A percentile compares a stretch with the other conserved stretches of the same genome.
Evolutionary conservation across 2,113 vertebrate species (phyloP).

Genomic region (Bubo scandiacus): DNA sequence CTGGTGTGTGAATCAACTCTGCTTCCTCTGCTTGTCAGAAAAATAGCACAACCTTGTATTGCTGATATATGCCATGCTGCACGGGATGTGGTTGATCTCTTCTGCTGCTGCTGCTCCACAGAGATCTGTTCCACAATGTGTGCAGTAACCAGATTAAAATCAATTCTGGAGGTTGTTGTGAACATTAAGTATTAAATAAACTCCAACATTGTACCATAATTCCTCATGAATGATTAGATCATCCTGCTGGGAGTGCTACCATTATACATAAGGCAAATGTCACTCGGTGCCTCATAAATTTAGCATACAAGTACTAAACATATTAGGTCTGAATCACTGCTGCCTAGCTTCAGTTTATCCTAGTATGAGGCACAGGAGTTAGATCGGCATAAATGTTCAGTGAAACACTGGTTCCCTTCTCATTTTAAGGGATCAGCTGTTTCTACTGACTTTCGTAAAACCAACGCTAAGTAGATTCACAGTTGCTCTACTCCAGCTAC

Average conservation of each 20-base stretch:
- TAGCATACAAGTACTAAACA: constrained; percentile 18
- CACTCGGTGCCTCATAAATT: constrained; percentile 54
- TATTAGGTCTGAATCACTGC: constrained; percentile 40
- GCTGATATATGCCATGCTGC: not conserved
- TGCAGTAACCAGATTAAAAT: constrained; percentile 45
- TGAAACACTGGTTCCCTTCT: not conserved
- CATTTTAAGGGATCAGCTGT: constrained; percentile 39
- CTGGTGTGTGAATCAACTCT: constrained; percentile 31
- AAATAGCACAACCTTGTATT: not conserved
- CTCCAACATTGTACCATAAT: not conserved
- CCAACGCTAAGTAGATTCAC: not conserved
- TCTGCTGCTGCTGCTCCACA: not conserved
- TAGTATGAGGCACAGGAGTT: not conserved
- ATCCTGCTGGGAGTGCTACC: constrained; percentile 56
- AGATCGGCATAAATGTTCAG: not conserved
- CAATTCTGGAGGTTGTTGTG: constrained; percentile 29
- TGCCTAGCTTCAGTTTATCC: constrained; percentile 23
- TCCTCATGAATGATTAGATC: constrained; percentile 52
- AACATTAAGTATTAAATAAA: constrained; percentile 50
- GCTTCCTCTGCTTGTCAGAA: constrained; percentile 46
- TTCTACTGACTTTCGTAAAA: constrained; percentile 3
- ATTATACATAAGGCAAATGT: constrained; percentile 55
- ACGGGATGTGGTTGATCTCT: not conserved
- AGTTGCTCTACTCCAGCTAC: not conserved
- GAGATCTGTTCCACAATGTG: not conserved